Evolutionary conservation across 2,113 vertebrate species (phyloP).

Genomic region (Reinhardtius hippoglossoides): DNA sequence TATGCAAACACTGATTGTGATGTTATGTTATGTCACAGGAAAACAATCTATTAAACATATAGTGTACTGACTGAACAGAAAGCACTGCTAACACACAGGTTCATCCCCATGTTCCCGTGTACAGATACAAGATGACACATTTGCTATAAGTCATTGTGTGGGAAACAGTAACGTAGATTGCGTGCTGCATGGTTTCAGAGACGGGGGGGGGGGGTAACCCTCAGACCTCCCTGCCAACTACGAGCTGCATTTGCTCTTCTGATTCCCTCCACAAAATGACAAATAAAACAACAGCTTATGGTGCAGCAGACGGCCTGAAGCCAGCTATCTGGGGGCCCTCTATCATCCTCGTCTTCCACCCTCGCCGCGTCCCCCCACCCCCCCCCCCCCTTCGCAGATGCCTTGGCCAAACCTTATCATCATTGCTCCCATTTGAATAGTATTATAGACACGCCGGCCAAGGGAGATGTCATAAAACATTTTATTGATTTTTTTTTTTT

Average conservation of each 20-base stretch:
- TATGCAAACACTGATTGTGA: background rate
- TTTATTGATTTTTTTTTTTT: slow-evolving; percentile 46
- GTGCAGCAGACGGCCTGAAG: slow-evolving; percentile 63
- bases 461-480: slow-evolving; percentile 64
- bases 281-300: slow-evolving; percentile 77
- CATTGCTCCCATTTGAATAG: slow-evolving; percentile 69
- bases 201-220: slow-evolving; percentile 44
- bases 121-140: slow-evolving; percentile 33
- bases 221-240: slow-evolving; percentile 56
- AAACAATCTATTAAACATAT: background rate
- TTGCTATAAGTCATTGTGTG: slow-evolving; percentile 33
- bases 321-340: slow-evolving; percentile 65
- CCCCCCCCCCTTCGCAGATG: slow-evolving; percentile 38
- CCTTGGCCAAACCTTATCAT: slow-evolving; percentile 67
- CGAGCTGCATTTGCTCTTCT: slow-evolving; percentile 65
- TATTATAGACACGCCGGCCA: slow-evolving; percentile 52
- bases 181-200: slow-evolving; percentile 31
- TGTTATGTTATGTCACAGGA: background rate
- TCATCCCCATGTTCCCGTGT: slow-evolving; percentile 34
- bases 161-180: slow-evolving; percentile 37
- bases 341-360: slow-evolving; percentile 50
- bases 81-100: background rate
- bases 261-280: slow-evolving; percentile 70
- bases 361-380: background rate
- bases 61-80: background rate